These are phyloP conservation scores for Idaea dimidiata DNA, from an alignment of 2,888 invertebrate species.

Conservation along the genomic window DNA sequence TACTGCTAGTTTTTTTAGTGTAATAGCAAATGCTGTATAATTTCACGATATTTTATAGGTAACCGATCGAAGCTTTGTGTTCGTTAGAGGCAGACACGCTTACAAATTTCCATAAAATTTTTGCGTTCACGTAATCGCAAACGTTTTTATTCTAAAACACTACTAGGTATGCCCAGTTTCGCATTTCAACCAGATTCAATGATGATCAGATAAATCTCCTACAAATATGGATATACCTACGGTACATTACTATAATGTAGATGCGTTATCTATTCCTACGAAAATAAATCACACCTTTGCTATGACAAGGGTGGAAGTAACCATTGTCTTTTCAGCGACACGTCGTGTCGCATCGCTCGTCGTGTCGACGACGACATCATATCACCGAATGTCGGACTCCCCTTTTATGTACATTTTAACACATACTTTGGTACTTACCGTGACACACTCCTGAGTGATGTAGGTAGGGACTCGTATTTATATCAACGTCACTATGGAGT, in stretches of 20 bases:
- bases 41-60: no score
- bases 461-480: neutral
- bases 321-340: constrained; percentile 13
- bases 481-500: no score
- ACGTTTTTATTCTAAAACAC: no score
- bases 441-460: neutral
- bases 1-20: no score
- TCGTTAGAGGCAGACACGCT: no score
- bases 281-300: constrained; percentile 21
- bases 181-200: no score
- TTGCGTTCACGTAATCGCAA: no score
- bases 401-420: constrained; percentile 14
- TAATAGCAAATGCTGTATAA: no score
- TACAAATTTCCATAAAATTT: no score
- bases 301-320: constrained; percentile 23
- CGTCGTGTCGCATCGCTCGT: neutral
- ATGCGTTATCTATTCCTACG: constrained; percentile 7
- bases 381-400: constrained; percentile 15
- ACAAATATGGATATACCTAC: neutral
- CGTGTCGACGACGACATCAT: constrained; percentile 14
- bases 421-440: neutral
- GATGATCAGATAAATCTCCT: neutral
- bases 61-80: no score
- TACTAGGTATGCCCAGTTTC: no score
- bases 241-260: constrained; percentile 3